Conservation (phyloP, 2,888 invertebrate species). For the Blastobasis adustella region DNA sequence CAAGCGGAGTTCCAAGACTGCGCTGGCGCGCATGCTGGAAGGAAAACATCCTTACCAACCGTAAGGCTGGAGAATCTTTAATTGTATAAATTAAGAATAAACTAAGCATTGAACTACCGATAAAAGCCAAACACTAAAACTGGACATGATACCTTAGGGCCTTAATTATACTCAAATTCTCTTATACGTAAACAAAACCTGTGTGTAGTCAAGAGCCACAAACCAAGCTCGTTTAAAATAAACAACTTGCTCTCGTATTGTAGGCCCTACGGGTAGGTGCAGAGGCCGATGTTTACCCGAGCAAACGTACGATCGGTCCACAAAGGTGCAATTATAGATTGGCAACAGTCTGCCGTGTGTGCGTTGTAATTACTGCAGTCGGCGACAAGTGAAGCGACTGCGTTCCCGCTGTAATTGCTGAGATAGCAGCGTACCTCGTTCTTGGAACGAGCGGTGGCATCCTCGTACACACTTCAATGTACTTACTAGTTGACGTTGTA, state of each 20-base stretch:
- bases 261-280: too few relatives aligned
- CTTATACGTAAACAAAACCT: too few relatives aligned
- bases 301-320: not conserved
- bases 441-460: not conserved
- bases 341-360: not conserved
- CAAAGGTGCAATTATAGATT: not conserved
- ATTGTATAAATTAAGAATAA: not conserved
- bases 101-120: too few relatives aligned
- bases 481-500: too few relatives aligned
- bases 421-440: not conserved
- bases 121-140: too few relatives aligned
- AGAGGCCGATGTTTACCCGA: too few relatives aligned
- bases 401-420: not conserved
- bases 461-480: not conserved
- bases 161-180: too few relatives aligned
- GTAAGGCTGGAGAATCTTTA: constrained; percentile 27
- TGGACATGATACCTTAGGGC: too few relatives aligned
- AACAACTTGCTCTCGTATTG: too few relatives aligned
- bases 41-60: constrained; percentile 45
- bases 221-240: too few relatives aligned
- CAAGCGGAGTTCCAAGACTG: constrained; percentile 57
- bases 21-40: constrained; percentile 52
- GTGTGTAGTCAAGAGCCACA: too few relatives aligned
- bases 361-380: not conserved
- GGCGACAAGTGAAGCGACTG: not conserved